Evolutionary conservation across 2,113 vertebrate genomes (phyloP).

Genomic region (Pyrgilauda ruficollis): DNA sequence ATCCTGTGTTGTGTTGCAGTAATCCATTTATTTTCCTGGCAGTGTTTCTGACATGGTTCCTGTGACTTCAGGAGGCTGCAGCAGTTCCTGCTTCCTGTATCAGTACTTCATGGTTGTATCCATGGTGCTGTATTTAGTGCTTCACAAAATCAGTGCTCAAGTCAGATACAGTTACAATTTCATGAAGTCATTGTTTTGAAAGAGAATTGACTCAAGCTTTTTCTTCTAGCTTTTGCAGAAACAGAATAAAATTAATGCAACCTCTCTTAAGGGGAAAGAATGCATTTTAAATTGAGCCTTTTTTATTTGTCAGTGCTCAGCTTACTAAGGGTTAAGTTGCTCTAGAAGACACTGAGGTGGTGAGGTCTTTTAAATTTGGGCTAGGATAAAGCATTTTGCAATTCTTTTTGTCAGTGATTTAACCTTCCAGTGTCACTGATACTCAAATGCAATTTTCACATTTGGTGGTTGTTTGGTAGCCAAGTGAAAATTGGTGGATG

Average conservation of each 20-base stretch:
- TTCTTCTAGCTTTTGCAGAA: not conserved
- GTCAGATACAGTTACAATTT: not conserved
- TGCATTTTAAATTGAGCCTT: not conserved
- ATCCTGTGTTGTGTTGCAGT: not conserved
- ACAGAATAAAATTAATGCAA: not conserved
- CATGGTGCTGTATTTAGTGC: not conserved
- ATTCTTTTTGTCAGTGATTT: not conserved
- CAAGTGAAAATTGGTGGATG: not conserved
- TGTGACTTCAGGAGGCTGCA: not conserved
- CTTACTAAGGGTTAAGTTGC: not conserved
- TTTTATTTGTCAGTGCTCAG: not conserved
- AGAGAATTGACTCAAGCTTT: not conserved
- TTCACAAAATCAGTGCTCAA: not conserved
- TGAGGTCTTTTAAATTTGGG: not conserved
- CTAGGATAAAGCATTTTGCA: not conserved
- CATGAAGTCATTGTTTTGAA: not conserved
- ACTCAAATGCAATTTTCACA: not conserved
- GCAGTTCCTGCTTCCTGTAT: not conserved
- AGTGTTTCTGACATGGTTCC: not conserved
- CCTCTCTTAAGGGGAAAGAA: not conserved
- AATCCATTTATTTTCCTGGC: not conserved
- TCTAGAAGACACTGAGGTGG: not conserved
- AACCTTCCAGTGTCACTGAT: not conserved
- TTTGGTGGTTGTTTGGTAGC: not conserved
- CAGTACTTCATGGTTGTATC: not conserved